Evolutionary conservation across 2,797 vertebrate genomes (phyloP), one percentile per base, ranked within the genome.

Genomic region (Etheostoma perlongum): DNA sequence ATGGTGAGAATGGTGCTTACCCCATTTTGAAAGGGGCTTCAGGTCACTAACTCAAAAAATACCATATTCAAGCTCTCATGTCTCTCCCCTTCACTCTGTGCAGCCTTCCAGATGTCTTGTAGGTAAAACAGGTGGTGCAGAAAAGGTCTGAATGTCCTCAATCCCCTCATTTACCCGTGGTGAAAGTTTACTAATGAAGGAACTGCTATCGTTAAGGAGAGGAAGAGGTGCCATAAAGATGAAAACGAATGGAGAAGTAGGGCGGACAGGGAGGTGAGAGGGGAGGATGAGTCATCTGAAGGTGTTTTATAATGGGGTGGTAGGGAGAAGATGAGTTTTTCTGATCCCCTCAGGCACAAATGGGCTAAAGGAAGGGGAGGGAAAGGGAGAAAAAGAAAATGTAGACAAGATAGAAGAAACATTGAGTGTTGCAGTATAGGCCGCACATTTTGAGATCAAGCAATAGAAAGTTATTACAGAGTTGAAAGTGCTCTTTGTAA

Each of bases 121-220:
- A 89, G 86, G 90, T 86, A 81, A 81, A 90, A 66, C 91, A 91
- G 91, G 90, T 92, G 92, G 84, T 71, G 77, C 67, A 30, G 54
- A 63, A 64, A 62, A 6, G 48, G 71, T 72, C 57, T 8, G 55
- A 14, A 64, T 81, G 74, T 83, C 84, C 74, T 82, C 83, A 60
- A 15, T 82, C 80, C 42, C 72, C 80, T 82, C 44, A 52, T 78
- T 83, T 82, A 81, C 77, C 78, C 52, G 16, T 10, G 10, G 78
- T 27, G 80, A 84, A 63, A 73, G 72, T 80, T 78, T 47, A 44
- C 86, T 91, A 87, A 89, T 85, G 79, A 89, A 79, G 73, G 80
- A 64, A 11, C 70, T 21, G 83, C 48, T 54, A 69, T 83, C 33
- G 12, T 85, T 85, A 85, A 66, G 74, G 36, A 74, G 67, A 79